Conservation (phyloP, 2,113 vertebrate genomes). For the Turdus rufiventris region DNA sequence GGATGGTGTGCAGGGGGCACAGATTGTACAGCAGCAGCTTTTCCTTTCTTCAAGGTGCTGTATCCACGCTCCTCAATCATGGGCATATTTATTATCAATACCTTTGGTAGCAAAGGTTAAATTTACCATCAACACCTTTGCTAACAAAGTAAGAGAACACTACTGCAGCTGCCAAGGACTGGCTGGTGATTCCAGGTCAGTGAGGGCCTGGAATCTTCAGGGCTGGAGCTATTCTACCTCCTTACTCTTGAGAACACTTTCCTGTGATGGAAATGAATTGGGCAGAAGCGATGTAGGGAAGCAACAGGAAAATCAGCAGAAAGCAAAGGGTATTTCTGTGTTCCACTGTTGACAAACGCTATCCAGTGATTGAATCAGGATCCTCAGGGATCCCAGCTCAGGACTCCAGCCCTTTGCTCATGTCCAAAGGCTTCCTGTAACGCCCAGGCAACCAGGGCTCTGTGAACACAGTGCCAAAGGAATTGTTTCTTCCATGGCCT, state of each 20-base stretch:
- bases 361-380: background rate
- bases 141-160: background rate
- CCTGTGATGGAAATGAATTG: background rate
- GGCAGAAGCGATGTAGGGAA: background rate
- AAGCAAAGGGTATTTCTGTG: background rate
- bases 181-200: background rate
- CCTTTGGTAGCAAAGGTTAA: background rate
- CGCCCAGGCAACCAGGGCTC: background rate
- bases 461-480: background rate
- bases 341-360: background rate
- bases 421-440: background rate
- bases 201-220: background rate
- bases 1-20: background rate
- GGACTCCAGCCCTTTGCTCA: background rate
- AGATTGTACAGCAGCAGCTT: background rate
- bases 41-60: background rate
- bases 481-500: background rate
- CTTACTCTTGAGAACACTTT: background rate
- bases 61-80: background rate
- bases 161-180: background rate
- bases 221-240: background rate
- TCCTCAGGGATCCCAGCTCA: background rate
- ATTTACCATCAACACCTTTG: background rate
- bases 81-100: rapidly evolving
- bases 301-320: background rate